A percentile compares a stretch with the other conserved stretches of the same genome.
phyloP scores from a whole-genome alignment of 2,797 vertebrate genomes.

The Labeo calbasu region DNA sequence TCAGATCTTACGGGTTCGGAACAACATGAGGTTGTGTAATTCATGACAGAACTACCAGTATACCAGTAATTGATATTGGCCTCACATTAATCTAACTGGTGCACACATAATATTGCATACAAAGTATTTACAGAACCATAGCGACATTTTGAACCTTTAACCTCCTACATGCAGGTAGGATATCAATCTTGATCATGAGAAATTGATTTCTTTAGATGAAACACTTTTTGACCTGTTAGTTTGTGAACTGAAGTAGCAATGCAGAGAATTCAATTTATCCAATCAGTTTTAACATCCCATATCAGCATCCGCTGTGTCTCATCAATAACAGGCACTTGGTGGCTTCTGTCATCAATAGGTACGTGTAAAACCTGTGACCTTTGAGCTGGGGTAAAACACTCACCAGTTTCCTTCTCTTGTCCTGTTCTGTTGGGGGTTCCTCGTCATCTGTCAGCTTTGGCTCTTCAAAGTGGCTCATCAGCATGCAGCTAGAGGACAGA shows the following conservation, averaged over 20 bases:
- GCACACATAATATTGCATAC: too few relatives aligned
- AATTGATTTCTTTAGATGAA: neutral
- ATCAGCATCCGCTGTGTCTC: neutral
- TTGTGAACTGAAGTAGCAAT: neutral
- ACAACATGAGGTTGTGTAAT: too few relatives aligned
- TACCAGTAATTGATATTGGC: neutral
- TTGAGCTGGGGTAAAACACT: constrained; percentile 57
- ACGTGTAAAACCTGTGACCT: neutral
- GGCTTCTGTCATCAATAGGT: neutral
- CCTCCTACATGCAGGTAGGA: neutral
- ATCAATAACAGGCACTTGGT: neutral
- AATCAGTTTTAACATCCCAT: neutral
- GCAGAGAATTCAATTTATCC: neutral
- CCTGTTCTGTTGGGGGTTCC: constrained; percentile 96
- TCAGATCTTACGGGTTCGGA: too few relatives aligned
- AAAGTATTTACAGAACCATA: neutral
- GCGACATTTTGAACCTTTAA: neutral
- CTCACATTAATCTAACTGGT: neutral
- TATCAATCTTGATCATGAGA: neutral
- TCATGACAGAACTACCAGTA: too few relatives aligned
- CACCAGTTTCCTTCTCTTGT: constrained; percentile 95
- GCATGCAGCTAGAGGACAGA: constrained; percentile 87
- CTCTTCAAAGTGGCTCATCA: constrained; percentile 93
- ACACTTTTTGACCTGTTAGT: neutral
- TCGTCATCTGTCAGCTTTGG: constrained; percentile 89